A percentile compares a stretch with the other conserved stretches of the same genome.
Conservation (phyloP, 2,797 vertebrate genomes). For the Heteromormyrus szaboi region DNA sequence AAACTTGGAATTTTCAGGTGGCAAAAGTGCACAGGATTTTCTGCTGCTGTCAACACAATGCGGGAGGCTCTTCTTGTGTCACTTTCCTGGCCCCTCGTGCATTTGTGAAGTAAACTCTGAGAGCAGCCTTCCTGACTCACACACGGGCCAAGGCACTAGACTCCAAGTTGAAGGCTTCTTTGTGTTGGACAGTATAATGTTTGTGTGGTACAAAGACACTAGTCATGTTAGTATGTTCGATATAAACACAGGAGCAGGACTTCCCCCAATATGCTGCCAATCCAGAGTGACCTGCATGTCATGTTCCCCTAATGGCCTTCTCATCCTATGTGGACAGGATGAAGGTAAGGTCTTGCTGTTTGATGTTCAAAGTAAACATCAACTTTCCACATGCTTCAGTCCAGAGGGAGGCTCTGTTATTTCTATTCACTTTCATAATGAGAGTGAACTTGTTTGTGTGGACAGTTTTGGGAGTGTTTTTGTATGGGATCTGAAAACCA, state of each 20-base stretch:
- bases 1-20: constrained; percentile 47
- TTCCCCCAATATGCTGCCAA: constrained; percentile 47
- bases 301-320: constrained; percentile 39
- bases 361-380: constrained; percentile 33
- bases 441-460: constrained; percentile 50
- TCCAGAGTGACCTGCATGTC: constrained; percentile 53
- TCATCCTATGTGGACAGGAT: constrained; percentile 60
- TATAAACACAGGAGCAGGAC: constrained; percentile 29
- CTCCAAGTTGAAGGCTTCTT: constrained; percentile 43
- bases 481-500: constrained; percentile 51
- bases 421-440: constrained; percentile 40
- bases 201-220: constrained; percentile 52
- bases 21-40: constrained; percentile 43
- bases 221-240: constrained; percentile 48
- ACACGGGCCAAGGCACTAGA: not conserved
- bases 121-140: constrained; percentile 13
- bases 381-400: constrained; percentile 46
- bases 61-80: constrained; percentile 53
- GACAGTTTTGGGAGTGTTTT: constrained; percentile 53
- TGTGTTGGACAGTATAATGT: constrained; percentile 33
- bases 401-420: constrained; percentile 36
- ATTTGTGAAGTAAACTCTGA: constrained; percentile 45
- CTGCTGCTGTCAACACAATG: constrained; percentile 54
- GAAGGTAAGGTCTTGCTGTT: constrained; percentile 55
- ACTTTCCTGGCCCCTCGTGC: constrained; percentile 37